phyloP scores from a whole-genome alignment of 2,113 vertebrate species.

The Otolemur garnettii region DNA sequence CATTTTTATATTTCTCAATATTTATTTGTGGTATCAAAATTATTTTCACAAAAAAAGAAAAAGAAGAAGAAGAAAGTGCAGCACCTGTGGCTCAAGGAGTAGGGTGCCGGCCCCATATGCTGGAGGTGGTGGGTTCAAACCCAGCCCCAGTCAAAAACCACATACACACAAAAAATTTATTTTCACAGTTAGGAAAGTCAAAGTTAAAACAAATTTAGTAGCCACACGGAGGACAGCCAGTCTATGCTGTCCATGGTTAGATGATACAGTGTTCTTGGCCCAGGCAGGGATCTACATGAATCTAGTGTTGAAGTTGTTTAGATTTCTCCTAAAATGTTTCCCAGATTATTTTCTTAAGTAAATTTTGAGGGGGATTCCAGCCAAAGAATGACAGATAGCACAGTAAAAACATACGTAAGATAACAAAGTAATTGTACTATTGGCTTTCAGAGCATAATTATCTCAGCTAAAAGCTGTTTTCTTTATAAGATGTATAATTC shows the following conservation, averaged over 20 bases:
- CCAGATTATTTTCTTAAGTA: conserved; percentile 34
- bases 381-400: background rate
- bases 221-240: background rate
- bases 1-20: background rate
- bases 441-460: background rate
- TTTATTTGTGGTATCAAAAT: background rate
- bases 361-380: conserved; percentile 12
- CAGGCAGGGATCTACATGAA: background rate
- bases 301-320: background rate
- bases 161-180: background rate
- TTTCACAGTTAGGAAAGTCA: background rate
- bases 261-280: background rate
- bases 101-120: too few species aligned
- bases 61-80: too few species aligned
- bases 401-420: background rate
- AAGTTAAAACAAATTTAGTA: background rate
- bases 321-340: conserved; percentile 17
- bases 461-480: conserved; percentile 32
- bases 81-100: too few species aligned
- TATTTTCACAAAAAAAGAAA: background rate
- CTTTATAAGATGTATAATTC: background rate
- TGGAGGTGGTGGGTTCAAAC: too few species aligned
- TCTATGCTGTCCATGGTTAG: background rate
- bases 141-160: too few species aligned
- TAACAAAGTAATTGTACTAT: background rate